phyloP scores from a whole-genome alignment of 2,113 vertebrate species.

The Suncus etruscus region DNA sequence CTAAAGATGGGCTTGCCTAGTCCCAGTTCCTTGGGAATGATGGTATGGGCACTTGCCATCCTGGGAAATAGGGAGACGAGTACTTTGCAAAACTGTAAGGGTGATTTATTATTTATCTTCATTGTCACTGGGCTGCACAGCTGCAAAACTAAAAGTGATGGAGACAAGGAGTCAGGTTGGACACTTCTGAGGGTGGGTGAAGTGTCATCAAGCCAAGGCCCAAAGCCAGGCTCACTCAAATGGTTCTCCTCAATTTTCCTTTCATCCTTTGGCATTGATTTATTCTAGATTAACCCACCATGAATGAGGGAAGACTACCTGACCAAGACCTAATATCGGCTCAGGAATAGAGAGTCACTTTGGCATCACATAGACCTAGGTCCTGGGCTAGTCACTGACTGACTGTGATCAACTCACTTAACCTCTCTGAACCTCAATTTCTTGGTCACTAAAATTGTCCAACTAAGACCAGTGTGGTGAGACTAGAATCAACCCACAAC shows the following conservation, averaged over 20 bases:
- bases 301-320: no score
- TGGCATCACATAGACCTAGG: not conserved
- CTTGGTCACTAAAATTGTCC: not conserved
- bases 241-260: not conserved
- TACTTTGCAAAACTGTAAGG: conserved; percentile 40
- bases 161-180: not conserved
- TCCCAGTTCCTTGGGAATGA: not conserved
- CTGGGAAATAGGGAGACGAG: not conserved
- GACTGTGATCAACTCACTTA: not conserved
- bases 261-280: not conserved
- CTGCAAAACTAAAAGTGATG: not conserved
- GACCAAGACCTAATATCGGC: no score
- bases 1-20: not conserved
- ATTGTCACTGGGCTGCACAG: not conserved
- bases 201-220: not conserved
- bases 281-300: not conserved
- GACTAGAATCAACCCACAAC: not conserved
- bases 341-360: not conserved
- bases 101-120: conserved; percentile 69
- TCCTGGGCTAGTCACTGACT: not conserved
- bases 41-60: not conserved
- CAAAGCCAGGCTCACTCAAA: not conserved
- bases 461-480: not conserved
- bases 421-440: not conserved
- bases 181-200: not conserved